A percentile compares a stretch with the other conserved stretches of the same genome.
Evolutionary conservation across 1,140 invertebrate species (phyloP).

Genomic region (Anthonomus grandis): DNA sequence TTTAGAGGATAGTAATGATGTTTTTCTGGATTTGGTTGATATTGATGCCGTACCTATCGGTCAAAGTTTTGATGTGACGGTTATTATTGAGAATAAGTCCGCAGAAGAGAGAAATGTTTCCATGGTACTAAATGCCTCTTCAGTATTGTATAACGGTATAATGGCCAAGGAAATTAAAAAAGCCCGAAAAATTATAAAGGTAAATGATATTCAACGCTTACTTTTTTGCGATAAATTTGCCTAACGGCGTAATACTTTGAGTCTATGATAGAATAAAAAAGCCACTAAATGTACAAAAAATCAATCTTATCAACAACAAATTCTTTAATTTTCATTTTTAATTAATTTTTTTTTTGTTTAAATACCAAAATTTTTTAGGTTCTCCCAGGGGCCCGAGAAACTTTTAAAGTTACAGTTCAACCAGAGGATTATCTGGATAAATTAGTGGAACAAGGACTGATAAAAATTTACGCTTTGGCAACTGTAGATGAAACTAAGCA

Average conservation of each 20-base stretch:
- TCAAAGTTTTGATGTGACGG: slow-evolving; percentile 62
- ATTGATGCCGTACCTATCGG: slow-evolving; percentile 65
- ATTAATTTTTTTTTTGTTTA: background rate
- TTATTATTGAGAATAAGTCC: slow-evolving; percentile 65
- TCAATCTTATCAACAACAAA: background rate
- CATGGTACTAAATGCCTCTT: slow-evolving; percentile 59
- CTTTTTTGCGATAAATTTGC: background rate
- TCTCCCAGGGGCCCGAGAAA: slow-evolving; percentile 51
- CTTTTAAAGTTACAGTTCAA: slow-evolving; percentile 53
- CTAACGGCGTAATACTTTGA: no score
- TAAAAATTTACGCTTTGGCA: slow-evolving; percentile 66
- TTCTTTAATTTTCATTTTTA: no score
- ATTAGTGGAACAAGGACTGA: slow-evolving; percentile 64
- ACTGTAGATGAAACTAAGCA: slow-evolving; percentile 66
- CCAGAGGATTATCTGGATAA: slow-evolving; percentile 64
- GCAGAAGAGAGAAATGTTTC: slow-evolving; percentile 60
- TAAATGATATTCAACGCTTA: no score
- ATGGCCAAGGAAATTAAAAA: slow-evolving; percentile 62
- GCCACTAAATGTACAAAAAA: no score
- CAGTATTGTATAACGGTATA: slow-evolving; percentile 69
- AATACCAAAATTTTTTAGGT: slow-evolving; percentile 15
- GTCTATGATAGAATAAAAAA: no score
- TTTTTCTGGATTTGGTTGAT: slow-evolving; percentile 63
- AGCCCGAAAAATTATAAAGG: slow-evolving; percentile 58
- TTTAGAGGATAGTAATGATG: slow-evolving; percentile 55